phyloP scores from a whole-genome alignment of 2,888 invertebrate species.

The Philaethria dido region DNA sequence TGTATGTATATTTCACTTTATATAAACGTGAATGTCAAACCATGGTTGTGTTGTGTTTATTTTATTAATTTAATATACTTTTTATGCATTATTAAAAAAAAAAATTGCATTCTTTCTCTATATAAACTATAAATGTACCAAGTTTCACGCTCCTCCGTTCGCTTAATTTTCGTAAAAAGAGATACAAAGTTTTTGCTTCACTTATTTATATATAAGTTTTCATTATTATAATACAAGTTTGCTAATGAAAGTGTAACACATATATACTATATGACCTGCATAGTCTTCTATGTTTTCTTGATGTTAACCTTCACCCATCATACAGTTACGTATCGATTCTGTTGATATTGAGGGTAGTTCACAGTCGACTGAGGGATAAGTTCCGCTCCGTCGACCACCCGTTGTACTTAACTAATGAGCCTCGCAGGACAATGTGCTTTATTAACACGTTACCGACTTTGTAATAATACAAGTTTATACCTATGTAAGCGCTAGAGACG shows the following conservation, averaged over 20 bases:
- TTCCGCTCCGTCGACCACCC: conserved; percentile 67
- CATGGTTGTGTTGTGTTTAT: no score
- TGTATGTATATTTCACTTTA: no score
- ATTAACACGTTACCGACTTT: conserved; percentile 37
- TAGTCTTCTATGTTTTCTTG: conserved; percentile 19
- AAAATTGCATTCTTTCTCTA: no score
- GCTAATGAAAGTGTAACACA: not conserved
- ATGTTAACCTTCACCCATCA: conserved; percentile 29
- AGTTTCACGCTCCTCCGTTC: no score
- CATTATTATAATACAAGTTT: not conserved
- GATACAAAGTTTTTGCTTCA: no score
- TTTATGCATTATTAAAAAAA: no score
- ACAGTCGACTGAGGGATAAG: conserved; percentile 70
- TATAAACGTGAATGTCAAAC: no score
- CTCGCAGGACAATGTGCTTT: conserved; percentile 46
- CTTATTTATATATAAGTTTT: no score
- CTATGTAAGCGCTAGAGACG: not conserved
- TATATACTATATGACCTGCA: not conserved
- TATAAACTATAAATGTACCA: no score
- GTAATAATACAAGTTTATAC: not conserved
- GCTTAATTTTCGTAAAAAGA: no score
- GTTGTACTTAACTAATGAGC: conserved; percentile 63
- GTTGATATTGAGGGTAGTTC: conserved; percentile 58
- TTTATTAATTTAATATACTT: no score
- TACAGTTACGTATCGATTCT: conserved; percentile 41